These are phyloP conservation scores for Pithys albifrons DNA, from an alignment of 2,113 vertebrate genomes.

Conservation along the genomic window DNA sequence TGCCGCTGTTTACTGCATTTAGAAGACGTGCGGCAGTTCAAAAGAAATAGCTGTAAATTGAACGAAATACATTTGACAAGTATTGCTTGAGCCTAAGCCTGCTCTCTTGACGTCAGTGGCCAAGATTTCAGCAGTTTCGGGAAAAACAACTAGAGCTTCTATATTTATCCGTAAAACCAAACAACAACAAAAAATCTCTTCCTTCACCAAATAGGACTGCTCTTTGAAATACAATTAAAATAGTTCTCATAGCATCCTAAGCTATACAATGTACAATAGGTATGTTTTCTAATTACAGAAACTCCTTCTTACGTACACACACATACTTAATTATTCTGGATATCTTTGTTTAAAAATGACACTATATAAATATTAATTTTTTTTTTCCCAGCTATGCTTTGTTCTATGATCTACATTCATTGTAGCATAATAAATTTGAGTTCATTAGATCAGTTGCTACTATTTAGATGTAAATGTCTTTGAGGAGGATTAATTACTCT, in stretches of 20 bases:
- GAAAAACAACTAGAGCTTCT: background rate
- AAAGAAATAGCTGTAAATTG: background rate
- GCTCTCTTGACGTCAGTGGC: background rate
- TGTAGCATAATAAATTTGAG: constrained; percentile 8
- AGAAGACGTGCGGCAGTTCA: constrained; percentile 3
- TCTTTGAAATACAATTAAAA: background rate
- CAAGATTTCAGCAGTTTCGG: background rate
- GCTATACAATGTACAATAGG: background rate
- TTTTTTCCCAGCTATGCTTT: background rate
- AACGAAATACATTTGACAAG: background rate
- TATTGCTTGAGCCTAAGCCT: background rate
- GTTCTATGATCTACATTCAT: constrained; percentile 15
- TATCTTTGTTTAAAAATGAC: constrained; percentile 27
- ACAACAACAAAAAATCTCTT: background rate
- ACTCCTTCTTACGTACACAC: background rate
- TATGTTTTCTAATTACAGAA: background rate
- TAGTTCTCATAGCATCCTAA: background rate
- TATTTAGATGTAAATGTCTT: constrained; percentile 68
- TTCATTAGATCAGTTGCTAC: constrained; percentile 60
- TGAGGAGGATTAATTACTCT: constrained; percentile 43
- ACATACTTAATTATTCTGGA: background rate
- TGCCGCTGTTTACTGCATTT: constrained; percentile 90
- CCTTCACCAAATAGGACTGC: background rate
- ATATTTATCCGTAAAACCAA: background rate
- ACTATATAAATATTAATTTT: constrained; percentile 50